These are phyloP conservation scores for Urocitellus parryii DNA, from an alignment of 2,113 vertebrate species.

Conservation along the genomic window DNA sequence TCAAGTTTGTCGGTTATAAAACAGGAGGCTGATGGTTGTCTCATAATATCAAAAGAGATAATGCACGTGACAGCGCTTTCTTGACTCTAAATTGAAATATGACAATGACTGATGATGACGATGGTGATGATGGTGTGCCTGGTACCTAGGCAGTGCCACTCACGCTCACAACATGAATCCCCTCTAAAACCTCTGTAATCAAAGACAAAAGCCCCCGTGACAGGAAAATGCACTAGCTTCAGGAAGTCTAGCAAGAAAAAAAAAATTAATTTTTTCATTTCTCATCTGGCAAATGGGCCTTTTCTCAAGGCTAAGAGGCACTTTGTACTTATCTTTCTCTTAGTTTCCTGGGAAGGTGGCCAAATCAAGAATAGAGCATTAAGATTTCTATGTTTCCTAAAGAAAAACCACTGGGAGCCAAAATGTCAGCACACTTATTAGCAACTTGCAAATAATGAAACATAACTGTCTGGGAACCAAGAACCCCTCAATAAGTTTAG, in stretches of 20 bases:
- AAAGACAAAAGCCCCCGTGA: conserved; percentile 7
- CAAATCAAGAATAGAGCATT: conserved; percentile 70
- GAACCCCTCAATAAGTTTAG: background rate
- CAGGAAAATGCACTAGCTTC: background rate
- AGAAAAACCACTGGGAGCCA: conserved; percentile 64
- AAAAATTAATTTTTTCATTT: background rate
- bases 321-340: conserved; percentile 57
- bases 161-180: background rate
- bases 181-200: background rate
- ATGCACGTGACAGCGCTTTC: background rate
- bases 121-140: background rate
- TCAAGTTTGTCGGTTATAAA: conserved; percentile 31
- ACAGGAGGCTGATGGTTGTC: background rate
- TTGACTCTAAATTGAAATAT: background rate
- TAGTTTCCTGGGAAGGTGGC: conserved; percentile 66
- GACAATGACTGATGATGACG: too few species aligned
- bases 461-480: conserved; percentile 40
- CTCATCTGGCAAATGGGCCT: background rate
- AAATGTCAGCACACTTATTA: conserved; percentile 72
- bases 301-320: conserved; percentile 59
- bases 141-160: background rate
- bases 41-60: conserved; percentile 1
- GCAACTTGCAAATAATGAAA: conserved; percentile 70
- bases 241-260: background rate
- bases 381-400: conserved; percentile 65